phyloP scores from a whole-genome alignment of 2,797 vertebrate species.

The Anas acuta region DNA sequence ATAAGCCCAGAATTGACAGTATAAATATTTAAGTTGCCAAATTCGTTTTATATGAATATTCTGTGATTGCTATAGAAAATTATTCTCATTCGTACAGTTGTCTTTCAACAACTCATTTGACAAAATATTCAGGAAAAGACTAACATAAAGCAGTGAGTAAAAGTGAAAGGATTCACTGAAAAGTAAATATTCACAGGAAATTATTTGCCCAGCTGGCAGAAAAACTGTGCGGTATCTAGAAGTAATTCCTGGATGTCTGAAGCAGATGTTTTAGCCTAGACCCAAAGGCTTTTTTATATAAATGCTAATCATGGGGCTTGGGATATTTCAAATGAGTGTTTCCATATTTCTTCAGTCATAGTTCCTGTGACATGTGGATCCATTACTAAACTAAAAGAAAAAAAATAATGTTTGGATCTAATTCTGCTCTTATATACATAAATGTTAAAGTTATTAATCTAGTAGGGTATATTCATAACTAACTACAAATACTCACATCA shows the following conservation, averaged over 20 bases:
- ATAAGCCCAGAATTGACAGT: slow-evolving; percentile 1
- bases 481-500: background rate
- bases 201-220: slow-evolving; percentile 19
- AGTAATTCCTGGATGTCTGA: background rate
- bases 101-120: slow-evolving; percentile 8
- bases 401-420: background rate
- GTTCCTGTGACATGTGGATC: background rate
- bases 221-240: background rate
- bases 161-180: background rate
- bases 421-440: background rate
- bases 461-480: background rate
- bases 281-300: background rate
- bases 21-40: slow-evolving; percentile 59
- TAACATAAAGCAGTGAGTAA: background rate
- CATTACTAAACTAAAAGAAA: background rate
- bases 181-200: slow-evolving; percentile 20
- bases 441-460: background rate
- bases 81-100: slow-evolving; percentile 14
- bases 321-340: background rate
- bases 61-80: slow-evolving; percentile 41
- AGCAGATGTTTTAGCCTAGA: background rate
- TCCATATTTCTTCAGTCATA: background rate
- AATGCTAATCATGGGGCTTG: background rate
- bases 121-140: background rate
- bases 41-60: slow-evolving; percentile 59